phyloP scores from a whole-genome alignment of 2,888 invertebrate species.

The Agrochola lychnidis region DNA sequence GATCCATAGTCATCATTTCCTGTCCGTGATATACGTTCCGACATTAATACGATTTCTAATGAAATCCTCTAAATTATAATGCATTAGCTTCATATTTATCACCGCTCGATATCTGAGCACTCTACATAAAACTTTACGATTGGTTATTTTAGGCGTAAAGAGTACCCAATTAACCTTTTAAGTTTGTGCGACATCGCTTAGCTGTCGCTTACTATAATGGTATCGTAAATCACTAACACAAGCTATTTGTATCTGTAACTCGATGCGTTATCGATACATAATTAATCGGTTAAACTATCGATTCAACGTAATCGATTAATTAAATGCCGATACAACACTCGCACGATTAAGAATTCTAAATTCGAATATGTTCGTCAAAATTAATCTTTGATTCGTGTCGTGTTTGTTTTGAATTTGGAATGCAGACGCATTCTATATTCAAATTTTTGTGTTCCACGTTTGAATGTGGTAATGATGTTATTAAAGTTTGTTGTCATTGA shows the following conservation, averaged over 20 bases:
- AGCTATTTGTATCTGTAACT: slow-evolving; percentile 70
- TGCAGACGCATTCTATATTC: slow-evolving; percentile 67
- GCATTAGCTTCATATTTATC: slow-evolving; percentile 69
- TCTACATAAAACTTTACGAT: slow-evolving; percentile 81
- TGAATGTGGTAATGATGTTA: slow-evolving; percentile 63
- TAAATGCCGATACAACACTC: slow-evolving; percentile 52
- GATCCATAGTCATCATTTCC: slow-evolving; percentile 52
- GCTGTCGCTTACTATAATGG: slow-evolving; percentile 80
- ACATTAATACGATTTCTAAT: slow-evolving; percentile 68
- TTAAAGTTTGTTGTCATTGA: slow-evolving; percentile 56
- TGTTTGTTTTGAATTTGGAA: slow-evolving; percentile 68
- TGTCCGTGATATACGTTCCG: slow-evolving; percentile 57
- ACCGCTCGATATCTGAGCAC: slow-evolving; percentile 73
- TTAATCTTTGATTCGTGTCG: slow-evolving; percentile 66
- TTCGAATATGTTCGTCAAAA: slow-evolving; percentile 67
- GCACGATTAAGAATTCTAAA: slow-evolving; percentile 66
- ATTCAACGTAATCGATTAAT: slow-evolving; percentile 59
- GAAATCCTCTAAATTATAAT: slow-evolving; percentile 67
- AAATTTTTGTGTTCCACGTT: slow-evolving; percentile 67
- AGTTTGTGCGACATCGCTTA: slow-evolving; percentile 77
- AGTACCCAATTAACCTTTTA: slow-evolving; percentile 84
- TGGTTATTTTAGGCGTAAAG: slow-evolving; percentile 79
- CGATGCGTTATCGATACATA: slow-evolving; percentile 78
- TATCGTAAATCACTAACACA: slow-evolving; percentile 79
- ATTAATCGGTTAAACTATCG: slow-evolving; percentile 74